phyloP scores from a whole-genome alignment of 2,888 invertebrate genomes.

The Andrena camellia region DNA sequence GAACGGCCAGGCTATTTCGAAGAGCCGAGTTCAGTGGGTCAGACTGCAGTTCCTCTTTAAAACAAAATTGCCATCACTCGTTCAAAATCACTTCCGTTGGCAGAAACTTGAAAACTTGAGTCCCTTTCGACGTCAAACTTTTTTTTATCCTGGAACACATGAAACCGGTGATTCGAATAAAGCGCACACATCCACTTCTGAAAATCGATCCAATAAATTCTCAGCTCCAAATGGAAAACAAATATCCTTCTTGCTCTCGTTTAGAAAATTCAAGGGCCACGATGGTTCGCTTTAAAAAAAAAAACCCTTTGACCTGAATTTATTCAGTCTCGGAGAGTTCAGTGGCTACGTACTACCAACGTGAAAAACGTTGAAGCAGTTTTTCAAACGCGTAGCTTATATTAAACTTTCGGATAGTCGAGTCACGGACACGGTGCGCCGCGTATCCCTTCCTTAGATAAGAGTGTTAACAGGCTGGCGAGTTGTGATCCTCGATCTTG shows the following conservation, averaged over 20 bases:
- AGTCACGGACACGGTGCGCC: constrained; percentile 40
- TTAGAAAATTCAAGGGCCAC: constrained; percentile 1
- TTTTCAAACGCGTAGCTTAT: background rate
- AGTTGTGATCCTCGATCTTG: constrained; percentile 60
- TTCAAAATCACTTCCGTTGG: background rate
- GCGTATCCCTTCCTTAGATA: constrained; percentile 51
- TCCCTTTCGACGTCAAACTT: background rate
- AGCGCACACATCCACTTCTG: constrained; percentile 6
- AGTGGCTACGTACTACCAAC: background rate
- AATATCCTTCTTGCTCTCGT: constrained; percentile 5
- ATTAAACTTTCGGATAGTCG: constrained; percentile 40
- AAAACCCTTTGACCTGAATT: constrained; percentile 25
- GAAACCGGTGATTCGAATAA: constrained; percentile 3
- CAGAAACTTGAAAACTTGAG: constrained; percentile 8
- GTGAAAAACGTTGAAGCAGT: background rate
- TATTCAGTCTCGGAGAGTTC: constrained; percentile 14
- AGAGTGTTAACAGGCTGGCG: constrained; percentile 54
- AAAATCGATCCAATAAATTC: constrained; percentile 42
- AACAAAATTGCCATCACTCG: background rate
- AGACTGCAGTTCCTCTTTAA: background rate
- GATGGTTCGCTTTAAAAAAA: constrained; percentile 10
- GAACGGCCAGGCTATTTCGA: background rate
- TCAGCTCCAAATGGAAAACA: constrained; percentile 7
- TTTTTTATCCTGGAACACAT: constrained; percentile 18
- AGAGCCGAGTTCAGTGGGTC: background rate